Conservation (phyloP, 2,113 vertebrate species). For the Heloderma charlesbogerti region DNA sequence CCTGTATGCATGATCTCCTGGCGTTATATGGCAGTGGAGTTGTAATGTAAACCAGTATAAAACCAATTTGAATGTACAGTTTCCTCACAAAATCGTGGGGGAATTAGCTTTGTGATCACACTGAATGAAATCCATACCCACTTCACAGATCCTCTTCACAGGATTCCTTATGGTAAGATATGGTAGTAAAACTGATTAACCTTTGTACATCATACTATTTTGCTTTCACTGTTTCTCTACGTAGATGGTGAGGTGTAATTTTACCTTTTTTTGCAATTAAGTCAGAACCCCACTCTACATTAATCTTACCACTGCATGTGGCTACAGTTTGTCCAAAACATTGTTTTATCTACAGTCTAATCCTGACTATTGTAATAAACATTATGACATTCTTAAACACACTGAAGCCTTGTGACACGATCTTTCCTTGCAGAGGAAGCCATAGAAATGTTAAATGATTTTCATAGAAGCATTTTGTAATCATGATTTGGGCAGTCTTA, state of each 20-base stretch:
- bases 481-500: conserved; percentile 6
- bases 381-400: conserved; percentile 13
- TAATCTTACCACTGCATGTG: not conserved
- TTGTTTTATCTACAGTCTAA: not conserved
- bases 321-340: not conserved
- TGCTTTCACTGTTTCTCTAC: not conserved
- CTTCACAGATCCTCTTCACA: not conserved
- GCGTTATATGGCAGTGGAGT: not conserved
- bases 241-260: not conserved
- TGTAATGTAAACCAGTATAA: not conserved
- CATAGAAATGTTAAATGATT: not conserved
- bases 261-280: not conserved
- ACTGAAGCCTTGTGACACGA: not conserved
- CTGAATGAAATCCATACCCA: not conserved
- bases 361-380: conserved; percentile 31
- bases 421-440: conserved; percentile 13
- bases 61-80: not conserved
- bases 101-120: not conserved
- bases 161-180: not conserved
- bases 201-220: not conserved
- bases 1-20: not conserved
- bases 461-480: conserved; percentile 35
- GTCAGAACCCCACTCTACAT: not conserved
- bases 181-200: not conserved
- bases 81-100: not conserved